These are phyloP conservation scores for Etheostoma cragini DNA, from an alignment of 2,113 vertebrate genomes.

Conservation along the genomic window DNA sequence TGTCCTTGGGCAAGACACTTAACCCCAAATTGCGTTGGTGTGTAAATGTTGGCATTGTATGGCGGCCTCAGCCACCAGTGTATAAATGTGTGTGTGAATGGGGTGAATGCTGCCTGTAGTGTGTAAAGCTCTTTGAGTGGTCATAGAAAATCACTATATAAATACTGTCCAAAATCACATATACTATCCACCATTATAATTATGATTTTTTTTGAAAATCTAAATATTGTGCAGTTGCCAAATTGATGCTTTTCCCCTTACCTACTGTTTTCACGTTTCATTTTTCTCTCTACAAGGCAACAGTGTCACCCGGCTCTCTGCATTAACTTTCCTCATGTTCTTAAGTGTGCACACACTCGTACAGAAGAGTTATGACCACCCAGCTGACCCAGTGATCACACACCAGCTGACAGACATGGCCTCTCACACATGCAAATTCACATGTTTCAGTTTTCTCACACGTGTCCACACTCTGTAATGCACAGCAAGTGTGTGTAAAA, in stretches of 20 bases:
- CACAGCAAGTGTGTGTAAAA: slow-evolving; percentile 30
- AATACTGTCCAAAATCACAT: no score
- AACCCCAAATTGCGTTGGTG: no score
- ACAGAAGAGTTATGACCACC: not conserved
- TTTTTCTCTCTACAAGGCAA: not conserved
- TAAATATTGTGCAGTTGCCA: not conserved
- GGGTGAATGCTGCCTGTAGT: no score
- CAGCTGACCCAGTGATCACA: no score
- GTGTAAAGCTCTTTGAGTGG: no score
- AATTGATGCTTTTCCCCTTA: not conserved
- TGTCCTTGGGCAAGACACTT: no score
- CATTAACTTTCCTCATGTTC: not conserved
- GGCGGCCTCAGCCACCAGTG: no score
- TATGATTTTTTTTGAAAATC: no score
- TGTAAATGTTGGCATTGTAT: no score
- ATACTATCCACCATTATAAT: no score
- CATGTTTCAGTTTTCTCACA: slow-evolving; percentile 12
- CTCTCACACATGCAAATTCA: slow-evolving; percentile 29
- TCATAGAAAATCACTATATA: no score
- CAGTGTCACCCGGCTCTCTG: not conserved
- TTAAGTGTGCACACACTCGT: not conserved
- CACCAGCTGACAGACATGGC: slow-evolving; percentile 13
- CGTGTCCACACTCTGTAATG: not conserved
- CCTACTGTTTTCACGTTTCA: not conserved
- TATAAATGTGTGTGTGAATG: no score